phyloP scores from a whole-genome alignment of 2,113 vertebrate species.

The Peromyscus polionotus region DNA sequence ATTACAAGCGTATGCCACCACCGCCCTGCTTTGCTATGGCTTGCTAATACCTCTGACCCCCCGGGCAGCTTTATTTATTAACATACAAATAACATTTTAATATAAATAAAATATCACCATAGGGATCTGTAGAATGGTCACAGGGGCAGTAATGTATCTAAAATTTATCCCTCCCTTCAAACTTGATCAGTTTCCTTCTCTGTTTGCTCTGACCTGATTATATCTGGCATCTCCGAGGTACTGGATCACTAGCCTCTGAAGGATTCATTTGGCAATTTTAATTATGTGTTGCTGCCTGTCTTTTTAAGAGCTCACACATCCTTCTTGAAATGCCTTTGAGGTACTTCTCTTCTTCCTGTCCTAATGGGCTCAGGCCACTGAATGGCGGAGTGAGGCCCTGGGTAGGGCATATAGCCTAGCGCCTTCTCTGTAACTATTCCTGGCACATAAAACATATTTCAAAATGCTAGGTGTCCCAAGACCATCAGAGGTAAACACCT shows the following conservation, averaged over 20 bases:
- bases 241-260: slow-evolving; percentile 4
- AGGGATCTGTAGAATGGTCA: background rate
- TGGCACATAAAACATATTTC: background rate
- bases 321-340: background rate
- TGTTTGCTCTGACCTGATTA: slow-evolving; percentile 49
- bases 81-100: no score
- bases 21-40: no score
- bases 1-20: no score
- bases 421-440: background rate
- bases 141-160: background rate
- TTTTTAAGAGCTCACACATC: slow-evolving; percentile 39
- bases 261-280: slow-evolving; percentile 56
- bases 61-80: no score
- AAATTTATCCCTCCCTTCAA: slow-evolving; percentile 55
- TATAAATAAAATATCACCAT: no score
- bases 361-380: background rate
- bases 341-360: background rate
- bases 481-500: background rate
- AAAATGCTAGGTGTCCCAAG: background rate
- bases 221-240: background rate
- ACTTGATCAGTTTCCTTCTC: slow-evolving; percentile 64
- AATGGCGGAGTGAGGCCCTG: background rate
- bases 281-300: background rate
- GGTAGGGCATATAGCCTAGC: background rate
- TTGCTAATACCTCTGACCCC: no score